phyloP scores from a whole-genome alignment of 1,140 invertebrate species.

The Cataglyphis hispanica region DNA sequence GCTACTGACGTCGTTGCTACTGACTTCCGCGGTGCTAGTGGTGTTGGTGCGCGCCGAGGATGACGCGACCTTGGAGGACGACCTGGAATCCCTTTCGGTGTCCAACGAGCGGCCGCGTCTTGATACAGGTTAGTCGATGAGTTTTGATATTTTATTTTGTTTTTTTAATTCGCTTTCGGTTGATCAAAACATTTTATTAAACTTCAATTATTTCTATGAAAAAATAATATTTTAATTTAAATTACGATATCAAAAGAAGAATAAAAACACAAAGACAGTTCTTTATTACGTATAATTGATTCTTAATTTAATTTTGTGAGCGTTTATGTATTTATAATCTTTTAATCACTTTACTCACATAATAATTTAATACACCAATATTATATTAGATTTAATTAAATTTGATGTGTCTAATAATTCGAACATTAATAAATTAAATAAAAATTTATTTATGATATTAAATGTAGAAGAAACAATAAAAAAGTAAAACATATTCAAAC shows the following conservation, averaged over 20 bases:
- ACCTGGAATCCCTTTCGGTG: constrained; percentile 62
- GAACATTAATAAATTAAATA: neutral
- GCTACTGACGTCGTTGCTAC: constrained; percentile 61
- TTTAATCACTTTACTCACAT: neutral
- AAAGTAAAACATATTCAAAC: neutral
- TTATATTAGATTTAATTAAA: neutral
- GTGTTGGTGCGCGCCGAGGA: constrained; percentile 63
- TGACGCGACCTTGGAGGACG: constrained; percentile 69
- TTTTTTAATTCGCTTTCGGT: neutral
- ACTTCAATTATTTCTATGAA: neutral
- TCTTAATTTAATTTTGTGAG: neutral
- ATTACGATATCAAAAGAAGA: neutral
- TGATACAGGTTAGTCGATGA: constrained; percentile 70
- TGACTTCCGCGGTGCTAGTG: constrained; percentile 58
- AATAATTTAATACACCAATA: constrained; percentile 5
- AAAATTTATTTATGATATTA: constrained; percentile 1
- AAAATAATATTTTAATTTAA: constrained; percentile 3
- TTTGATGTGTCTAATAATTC: neutral
- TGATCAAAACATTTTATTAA: neutral
- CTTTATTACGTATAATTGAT: neutral
- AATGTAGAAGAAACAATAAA: neutral
- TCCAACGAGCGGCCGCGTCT: constrained; percentile 59
- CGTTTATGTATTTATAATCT: neutral
- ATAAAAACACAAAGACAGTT: neutral
- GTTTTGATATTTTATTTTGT: neutral